A percentile compares a stretch with the other conserved stretches of the same genome.
These are phyloP conservation scores for Pterostichus niger DNA, from an alignment of 2,888 invertebrate genomes.

Conservation along the genomic window DNA sequence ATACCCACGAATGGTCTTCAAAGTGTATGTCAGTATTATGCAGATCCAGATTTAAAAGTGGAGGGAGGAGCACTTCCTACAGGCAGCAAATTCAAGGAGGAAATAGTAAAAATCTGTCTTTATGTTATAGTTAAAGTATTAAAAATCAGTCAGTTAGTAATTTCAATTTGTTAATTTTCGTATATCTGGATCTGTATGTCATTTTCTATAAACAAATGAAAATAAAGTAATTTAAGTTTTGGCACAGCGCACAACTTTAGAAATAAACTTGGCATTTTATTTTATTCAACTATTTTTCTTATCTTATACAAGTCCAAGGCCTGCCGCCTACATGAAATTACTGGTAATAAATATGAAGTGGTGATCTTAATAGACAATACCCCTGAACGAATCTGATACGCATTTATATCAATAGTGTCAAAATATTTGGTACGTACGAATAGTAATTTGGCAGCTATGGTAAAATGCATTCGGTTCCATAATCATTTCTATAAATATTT, in stretches of 20 bases:
- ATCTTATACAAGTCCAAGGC: constrained; percentile 21
- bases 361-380: constrained; percentile 39
- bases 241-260: not conserved
- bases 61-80: no score
- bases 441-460: constrained; percentile 39
- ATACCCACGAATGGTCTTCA: no score
- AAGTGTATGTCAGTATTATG: no score
- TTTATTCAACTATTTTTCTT: not conserved
- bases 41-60: no score
- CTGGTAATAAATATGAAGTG: not conserved
- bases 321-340: constrained; percentile 39
- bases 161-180: not conserved
- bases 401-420: not conserved
- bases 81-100: no score
- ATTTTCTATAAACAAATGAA: not conserved
- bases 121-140: no score
- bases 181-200: not conserved
- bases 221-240: not conserved
- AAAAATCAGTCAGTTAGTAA: no score
- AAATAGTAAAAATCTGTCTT: no score
- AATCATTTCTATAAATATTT: constrained; percentile 42
- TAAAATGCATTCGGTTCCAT: constrained; percentile 17
- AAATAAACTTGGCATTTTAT: constrained; percentile 33
- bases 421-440: constrained; percentile 34
- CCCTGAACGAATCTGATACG: not conserved